phyloP scores from a whole-genome alignment of 2,797 vertebrate genomes.

The Brachymystax lenok region DNA sequence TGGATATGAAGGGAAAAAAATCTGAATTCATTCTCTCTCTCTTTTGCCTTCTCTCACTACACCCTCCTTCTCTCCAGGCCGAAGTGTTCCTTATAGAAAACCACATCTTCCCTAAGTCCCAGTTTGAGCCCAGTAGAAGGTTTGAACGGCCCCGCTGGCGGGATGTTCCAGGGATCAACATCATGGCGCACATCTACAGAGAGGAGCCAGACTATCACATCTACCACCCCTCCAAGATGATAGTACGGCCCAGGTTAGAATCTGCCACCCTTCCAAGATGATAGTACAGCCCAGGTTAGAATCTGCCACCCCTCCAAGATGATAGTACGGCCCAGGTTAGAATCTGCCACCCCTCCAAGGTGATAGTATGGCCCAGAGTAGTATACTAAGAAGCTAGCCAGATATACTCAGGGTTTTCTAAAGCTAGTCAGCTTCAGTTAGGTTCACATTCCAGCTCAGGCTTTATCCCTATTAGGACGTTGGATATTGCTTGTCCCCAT shows the following conservation, averaged over 20 bases:
- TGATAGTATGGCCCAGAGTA: too few species aligned
- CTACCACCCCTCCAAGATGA: constrained; percentile 9
- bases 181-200: constrained; percentile 66
- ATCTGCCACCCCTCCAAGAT: neutral
- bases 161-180: constrained; percentile 61
- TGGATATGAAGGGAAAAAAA: too few species aligned
- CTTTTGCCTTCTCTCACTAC: neutral
- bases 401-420: too few species aligned
- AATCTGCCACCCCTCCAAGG: too few species aligned
- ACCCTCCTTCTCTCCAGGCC: constrained; percentile 21
- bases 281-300: too few species aligned
- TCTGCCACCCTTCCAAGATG: neutral
- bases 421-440: too few species aligned
- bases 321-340: constrained; percentile 6
- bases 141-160: constrained; percentile 62
- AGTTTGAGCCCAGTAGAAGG: constrained; percentile 48
- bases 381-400: too few species aligned
- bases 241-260: constrained; percentile 13
- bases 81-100: constrained; percentile 74
- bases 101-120: constrained; percentile 70
- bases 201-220: constrained; percentile 26
- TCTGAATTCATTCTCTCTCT: neutral
- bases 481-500: too few species aligned
- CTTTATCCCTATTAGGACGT: too few species aligned
- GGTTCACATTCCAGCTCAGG: too few species aligned